Conservation (phyloP, 2,888 invertebrate genomes). For the Bombyx huttoni region DNA sequence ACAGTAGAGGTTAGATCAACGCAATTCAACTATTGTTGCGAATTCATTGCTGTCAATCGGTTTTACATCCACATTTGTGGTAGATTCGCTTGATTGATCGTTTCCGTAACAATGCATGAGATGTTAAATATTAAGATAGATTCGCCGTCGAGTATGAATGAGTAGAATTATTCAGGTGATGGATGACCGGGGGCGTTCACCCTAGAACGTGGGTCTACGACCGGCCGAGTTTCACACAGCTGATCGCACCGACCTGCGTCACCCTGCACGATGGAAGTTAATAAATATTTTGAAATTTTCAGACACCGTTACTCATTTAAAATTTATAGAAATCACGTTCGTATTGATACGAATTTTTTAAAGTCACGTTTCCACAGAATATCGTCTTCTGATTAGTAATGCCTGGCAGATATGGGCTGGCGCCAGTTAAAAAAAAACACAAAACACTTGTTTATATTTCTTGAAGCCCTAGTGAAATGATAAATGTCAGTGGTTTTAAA, state of each 20-base stretch:
- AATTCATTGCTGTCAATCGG: constrained; percentile 11
- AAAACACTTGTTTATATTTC: constrained; percentile 1
- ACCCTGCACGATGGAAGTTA: constrained; percentile 21
- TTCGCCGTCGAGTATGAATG: constrained; percentile 55
- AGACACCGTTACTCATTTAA: constrained; percentile 24
- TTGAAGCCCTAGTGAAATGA: background rate
- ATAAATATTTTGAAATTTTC: constrained; percentile 28
- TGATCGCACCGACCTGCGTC: constrained; percentile 37
- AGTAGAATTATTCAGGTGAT: constrained; percentile 60
- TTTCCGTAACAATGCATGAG: constrained; percentile 43
- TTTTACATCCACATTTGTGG: constrained; percentile 21
- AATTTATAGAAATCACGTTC: background rate
- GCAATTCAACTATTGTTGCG: background rate
- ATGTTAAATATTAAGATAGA: constrained; percentile 53
- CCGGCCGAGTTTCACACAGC: constrained; percentile 62
- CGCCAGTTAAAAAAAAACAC: too few species aligned
- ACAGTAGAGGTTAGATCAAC: too few species aligned
- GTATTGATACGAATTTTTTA: background rate
- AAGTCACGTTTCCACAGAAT: background rate
- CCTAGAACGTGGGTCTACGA: constrained; percentile 46
- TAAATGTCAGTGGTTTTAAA: background rate
- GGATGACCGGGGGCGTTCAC: constrained; percentile 44
- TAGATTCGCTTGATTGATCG: constrained; percentile 29
- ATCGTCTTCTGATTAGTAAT: background rate
- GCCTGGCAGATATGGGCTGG: too few species aligned